Evolutionary conservation across 2,888 invertebrate genomes (phyloP).

Genomic region (Protodeltote pygarga): DNA sequence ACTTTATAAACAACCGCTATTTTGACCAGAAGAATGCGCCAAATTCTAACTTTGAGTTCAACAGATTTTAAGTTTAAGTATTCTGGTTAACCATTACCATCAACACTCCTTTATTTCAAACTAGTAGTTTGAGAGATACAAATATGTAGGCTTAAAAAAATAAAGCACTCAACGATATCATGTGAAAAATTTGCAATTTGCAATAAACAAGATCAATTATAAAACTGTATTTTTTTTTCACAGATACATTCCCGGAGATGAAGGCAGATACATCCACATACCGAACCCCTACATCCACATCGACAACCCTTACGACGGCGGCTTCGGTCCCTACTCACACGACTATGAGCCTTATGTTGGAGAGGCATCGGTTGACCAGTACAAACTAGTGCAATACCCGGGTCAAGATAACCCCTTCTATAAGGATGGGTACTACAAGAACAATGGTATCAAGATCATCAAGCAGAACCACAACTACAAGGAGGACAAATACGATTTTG

Average conservation of each 20-base stretch:
- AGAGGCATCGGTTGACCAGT: conserved; percentile 77
- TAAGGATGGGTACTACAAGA: conserved; percentile 82
- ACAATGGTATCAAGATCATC: conserved; percentile 84
- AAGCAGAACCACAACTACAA: conserved; percentile 81
- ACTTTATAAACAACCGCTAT: conserved; percentile 31
- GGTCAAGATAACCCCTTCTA: conserved; percentile 78
- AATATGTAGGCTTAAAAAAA: conserved; percentile 3
- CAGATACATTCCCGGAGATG: conserved; percentile 81
- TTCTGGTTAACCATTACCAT: conserved; percentile 6
- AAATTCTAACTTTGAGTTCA: conserved; percentile 27
- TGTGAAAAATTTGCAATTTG: too few species aligned
- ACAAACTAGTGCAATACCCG: conserved; percentile 67
- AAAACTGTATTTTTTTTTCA: conserved; percentile 29
- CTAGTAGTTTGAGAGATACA: neutral
- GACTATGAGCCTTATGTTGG: conserved; percentile 81
- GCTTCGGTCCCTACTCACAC: conserved; percentile 78
- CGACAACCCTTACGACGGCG: conserved; percentile 81
- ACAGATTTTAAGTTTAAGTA: conserved; percentile 21
- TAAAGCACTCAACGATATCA: neutral
- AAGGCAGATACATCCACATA: conserved; percentile 84
- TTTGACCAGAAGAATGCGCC: conserved; percentile 19
- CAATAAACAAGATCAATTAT: neutral
- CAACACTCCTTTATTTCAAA: conserved; percentile 12
- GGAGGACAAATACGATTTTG: conserved; percentile 84
- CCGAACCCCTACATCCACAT: conserved; percentile 85